phyloP scores from a whole-genome alignment of 2,888 invertebrate genomes.

The Anodontia alba region DNA sequence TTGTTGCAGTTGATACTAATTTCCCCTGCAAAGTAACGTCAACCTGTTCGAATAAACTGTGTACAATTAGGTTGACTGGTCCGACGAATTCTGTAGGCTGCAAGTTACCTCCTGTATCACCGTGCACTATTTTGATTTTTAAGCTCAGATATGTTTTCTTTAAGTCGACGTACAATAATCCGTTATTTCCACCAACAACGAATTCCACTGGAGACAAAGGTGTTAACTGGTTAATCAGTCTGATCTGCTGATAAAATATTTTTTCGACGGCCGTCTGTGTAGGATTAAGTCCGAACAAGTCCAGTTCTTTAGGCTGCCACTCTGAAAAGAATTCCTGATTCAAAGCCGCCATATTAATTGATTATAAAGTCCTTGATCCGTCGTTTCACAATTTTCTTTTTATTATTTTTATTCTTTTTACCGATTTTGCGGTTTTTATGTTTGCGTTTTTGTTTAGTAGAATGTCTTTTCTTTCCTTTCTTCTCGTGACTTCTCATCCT shows the following conservation, averaged over 20 bases:
- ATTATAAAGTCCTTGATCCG: not conserved
- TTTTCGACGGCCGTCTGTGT: conserved; percentile 35
- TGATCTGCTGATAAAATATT: conserved; percentile 19
- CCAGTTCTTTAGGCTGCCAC: conserved; percentile 22
- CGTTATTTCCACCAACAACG: not conserved
- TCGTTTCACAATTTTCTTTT: not conserved
- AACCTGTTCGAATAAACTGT: conserved; percentile 40
- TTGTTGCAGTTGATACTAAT: not conserved
- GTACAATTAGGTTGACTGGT: conserved; percentile 36
- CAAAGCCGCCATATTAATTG: not conserved
- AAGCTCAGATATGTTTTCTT: conserved; percentile 28
- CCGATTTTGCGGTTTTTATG: not conserved
- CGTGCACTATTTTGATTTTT: conserved; percentile 36
- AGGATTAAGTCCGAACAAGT: conserved; percentile 9
- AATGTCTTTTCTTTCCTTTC: not conserved
- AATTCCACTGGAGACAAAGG: not conserved
- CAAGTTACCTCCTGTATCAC: conserved; percentile 17
- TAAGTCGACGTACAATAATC: conserved; percentile 30
- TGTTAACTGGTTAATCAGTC: conserved; percentile 16
- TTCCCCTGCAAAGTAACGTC: conserved; percentile 42
- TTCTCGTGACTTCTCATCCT: not conserved
- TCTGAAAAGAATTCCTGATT: conserved; percentile 13
- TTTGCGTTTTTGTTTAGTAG: not conserved
- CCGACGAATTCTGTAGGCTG: conserved; percentile 33
- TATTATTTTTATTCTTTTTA: not conserved